Percentiles rank a stretch among this genome's conserved stretches.
These are phyloP conservation scores for Drosophila parabipectinata DNA, from an alignment of 1,140 invertebrate species.

Conservation along the genomic window DNA sequence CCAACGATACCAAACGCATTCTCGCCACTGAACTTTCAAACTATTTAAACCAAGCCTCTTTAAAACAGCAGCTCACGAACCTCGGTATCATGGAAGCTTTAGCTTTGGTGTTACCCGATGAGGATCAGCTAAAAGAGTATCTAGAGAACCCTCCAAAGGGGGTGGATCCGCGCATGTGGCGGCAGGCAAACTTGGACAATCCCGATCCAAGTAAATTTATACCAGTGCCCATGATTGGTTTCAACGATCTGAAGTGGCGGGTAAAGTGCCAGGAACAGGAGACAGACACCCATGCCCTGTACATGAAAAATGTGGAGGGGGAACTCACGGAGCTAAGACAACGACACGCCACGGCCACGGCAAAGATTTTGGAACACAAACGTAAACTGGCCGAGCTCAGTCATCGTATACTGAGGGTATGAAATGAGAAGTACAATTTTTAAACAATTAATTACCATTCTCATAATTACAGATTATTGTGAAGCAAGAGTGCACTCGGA, in stretches of 20 bases:
- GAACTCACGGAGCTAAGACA: slow-evolving; percentile 91
- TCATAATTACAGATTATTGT: slow-evolving; percentile 88
- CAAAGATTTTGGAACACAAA: slow-evolving; percentile 90
- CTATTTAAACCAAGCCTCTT: slow-evolving; percentile 88
- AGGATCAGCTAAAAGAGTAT: slow-evolving; percentile 93
- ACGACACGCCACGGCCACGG: slow-evolving; percentile 88
- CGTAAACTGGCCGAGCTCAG: slow-evolving; percentile 90
- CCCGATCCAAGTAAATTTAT: slow-evolving; percentile 95
- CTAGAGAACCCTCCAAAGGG: slow-evolving; percentile 93
- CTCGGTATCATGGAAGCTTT: slow-evolving; percentile 88
- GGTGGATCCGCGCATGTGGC: slow-evolving; percentile 92
- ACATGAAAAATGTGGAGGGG: slow-evolving; percentile 90
- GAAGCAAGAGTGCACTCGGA: slow-evolving; percentile 93
- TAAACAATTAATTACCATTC: not conserved
- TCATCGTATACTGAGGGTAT: slow-evolving; percentile 90
- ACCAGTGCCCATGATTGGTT: slow-evolving; percentile 96
- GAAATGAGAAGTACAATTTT: not conserved
- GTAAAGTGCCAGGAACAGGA: slow-evolving; percentile 93
- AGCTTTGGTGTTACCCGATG: slow-evolving; percentile 88
- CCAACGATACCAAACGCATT: slow-evolving; percentile 87
- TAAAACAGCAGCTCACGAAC: slow-evolving; percentile 89
- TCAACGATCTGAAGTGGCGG: slow-evolving; percentile 90
- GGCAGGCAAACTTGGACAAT: slow-evolving; percentile 96
- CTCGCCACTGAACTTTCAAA: slow-evolving; percentile 89
- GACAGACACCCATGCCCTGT: slow-evolving; percentile 90